Evolutionary conservation across 2,888 invertebrate species (phyloP).

Genomic region (Psylliodes chrysocephalus): DNA sequence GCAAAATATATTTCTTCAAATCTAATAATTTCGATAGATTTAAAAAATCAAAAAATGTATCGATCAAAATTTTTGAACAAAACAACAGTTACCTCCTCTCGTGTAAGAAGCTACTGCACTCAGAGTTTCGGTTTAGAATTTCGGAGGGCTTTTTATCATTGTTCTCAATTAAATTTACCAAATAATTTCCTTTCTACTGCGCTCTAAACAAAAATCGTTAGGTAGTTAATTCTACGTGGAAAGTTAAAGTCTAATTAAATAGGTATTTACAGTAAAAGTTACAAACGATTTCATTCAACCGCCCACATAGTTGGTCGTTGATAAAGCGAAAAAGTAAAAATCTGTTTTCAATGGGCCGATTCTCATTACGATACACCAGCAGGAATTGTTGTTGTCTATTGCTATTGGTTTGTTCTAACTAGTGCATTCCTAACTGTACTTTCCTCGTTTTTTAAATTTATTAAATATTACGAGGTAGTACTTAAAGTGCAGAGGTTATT

Average conservation of each 20-base stretch:
- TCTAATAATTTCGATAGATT: no score
- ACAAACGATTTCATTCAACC: constrained; percentile 16
- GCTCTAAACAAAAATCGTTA: no score
- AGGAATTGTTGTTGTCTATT: no score
- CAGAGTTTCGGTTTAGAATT: no score
- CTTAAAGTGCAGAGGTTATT: background rate
- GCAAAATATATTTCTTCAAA: no score
- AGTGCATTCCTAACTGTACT: constrained; percentile 8
- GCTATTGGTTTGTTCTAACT: constrained; percentile 5
- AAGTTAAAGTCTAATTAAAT: background rate
- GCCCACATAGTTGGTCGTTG: constrained; percentile 24
- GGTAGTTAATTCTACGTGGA: background rate
- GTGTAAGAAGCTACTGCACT: no score
- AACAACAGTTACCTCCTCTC: no score
- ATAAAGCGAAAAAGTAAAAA: constrained; percentile 8
- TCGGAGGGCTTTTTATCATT: no score
- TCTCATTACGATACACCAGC: constrained; percentile 21
- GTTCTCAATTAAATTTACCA: no score
- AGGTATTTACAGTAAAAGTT: constrained; percentile 9
- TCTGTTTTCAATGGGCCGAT: constrained; percentile 26
- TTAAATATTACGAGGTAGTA: background rate
- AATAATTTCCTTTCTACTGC: no score
- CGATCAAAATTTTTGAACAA: no score
- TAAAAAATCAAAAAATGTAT: no score
- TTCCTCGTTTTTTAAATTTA: constrained; percentile 2